These are phyloP conservation scores for Mus caroli DNA, from an alignment of 2,797 vertebrate species.

Conservation along the genomic window DNA sequence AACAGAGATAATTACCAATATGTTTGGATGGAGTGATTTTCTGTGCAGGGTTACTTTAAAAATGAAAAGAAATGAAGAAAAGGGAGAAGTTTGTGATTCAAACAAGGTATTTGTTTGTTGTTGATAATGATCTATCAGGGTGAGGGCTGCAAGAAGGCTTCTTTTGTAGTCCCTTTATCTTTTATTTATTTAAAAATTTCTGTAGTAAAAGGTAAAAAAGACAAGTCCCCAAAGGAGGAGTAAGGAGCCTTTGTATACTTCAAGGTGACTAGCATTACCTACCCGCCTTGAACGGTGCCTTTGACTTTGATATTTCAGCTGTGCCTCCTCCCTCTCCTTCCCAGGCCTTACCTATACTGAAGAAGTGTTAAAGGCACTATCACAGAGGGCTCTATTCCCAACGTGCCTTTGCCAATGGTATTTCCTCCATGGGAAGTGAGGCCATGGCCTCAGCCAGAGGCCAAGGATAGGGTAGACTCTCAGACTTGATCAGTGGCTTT, in stretches of 20 bases:
- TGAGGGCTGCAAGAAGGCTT: not conserved
- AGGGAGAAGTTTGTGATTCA: not conserved
- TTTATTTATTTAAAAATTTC: not conserved
- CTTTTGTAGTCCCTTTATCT: conserved; percentile 12
- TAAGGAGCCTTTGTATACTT: not conserved
- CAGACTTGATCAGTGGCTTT: not conserved
- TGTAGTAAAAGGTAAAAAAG: conserved; percentile 29
- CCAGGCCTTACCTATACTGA: not conserved
- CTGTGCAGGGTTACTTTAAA: conserved; percentile 29
- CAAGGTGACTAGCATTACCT: not conserved
- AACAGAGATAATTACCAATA: not conserved
- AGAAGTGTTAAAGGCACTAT: not conserved
- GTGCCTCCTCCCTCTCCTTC: not conserved
- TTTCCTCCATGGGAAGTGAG: conserved; percentile 12
- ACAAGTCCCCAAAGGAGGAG: not conserved
- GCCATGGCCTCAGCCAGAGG: not conserved
- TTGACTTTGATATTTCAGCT: not conserved
- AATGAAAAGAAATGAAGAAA: not conserved
- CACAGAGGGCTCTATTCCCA: conserved; percentile 31
- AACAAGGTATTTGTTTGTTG: not conserved
- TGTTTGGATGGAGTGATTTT: not conserved
- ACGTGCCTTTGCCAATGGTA: not conserved
- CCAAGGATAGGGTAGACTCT: not conserved
- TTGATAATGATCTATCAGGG: not conserved
- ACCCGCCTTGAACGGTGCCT: not conserved